Conservation (phyloP, 2,113 vertebrate genomes). For the Psammodynastes pulverulentus region DNA sequence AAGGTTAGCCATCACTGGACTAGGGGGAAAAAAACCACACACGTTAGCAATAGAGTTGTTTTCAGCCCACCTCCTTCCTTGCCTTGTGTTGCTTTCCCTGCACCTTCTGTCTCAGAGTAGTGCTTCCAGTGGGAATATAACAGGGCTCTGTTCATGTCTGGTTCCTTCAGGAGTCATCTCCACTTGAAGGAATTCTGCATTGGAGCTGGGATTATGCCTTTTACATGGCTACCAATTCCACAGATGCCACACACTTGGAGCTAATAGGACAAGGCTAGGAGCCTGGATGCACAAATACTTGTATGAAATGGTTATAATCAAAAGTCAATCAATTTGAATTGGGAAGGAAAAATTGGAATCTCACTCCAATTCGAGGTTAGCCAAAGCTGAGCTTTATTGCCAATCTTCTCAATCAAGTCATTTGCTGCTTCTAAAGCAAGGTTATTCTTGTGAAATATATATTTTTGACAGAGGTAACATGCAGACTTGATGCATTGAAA, state of each 20-base stretch:
- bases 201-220: too few species aligned
- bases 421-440: neutral
- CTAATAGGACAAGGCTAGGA: neutral
- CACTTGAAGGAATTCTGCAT: neutral
- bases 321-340: neutral
- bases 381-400: neutral
- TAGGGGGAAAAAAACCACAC: too few species aligned
- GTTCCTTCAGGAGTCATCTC: neutral
- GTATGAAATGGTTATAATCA: neutral
- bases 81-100: neutral
- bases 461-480: neutral
- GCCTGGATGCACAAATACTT: neutral
- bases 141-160: too few species aligned
- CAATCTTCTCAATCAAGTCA: neutral
- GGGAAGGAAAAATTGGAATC: neutral
- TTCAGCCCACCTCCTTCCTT: neutral
- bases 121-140: neutral
- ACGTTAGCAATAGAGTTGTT: neutral
- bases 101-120: too few species aligned
- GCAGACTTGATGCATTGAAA: neutral
- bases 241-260: neutral
- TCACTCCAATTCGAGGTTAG: neutral
- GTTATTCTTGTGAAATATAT: neutral
- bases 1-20: too few species aligned
- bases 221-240: neutral